Conservation (phyloP, 2,888 invertebrate species). For the Tetramorium bicarinatum region DNA sequence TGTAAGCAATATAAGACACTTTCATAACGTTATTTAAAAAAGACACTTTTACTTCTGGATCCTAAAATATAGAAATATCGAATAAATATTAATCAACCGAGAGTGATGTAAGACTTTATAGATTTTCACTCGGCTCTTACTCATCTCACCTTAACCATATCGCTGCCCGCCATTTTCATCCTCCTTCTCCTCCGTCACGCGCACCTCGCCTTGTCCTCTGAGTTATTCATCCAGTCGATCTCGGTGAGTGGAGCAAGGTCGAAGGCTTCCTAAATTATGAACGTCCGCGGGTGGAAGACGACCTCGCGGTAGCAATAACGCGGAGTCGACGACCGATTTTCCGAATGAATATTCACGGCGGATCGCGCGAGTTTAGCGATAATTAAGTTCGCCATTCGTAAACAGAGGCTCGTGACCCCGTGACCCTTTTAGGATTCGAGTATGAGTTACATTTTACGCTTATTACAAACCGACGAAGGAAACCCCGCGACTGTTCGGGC, state of each 20-base stretch:
- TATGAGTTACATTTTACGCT: constrained; percentile 1
- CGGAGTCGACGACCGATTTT: constrained; percentile 56
- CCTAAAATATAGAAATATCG: neutral
- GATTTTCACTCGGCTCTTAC: neutral
- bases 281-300: constrained; percentile 44
- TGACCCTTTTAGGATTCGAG: constrained; percentile 39
- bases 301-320: constrained; percentile 13
- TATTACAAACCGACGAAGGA: neutral
- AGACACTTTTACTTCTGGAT: constrained; percentile 11
- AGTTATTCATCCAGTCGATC: constrained; percentile 82
- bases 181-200: constrained; percentile 12
- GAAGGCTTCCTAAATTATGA: constrained; percentile 83
- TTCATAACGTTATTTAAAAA: neutral
- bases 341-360: constrained; percentile 44
- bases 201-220: constrained; percentile 34
- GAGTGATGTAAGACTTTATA: neutral
- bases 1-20: neutral
- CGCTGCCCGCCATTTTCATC: constrained; percentile 24
- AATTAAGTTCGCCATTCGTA: constrained; percentile 39
- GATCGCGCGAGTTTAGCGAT: constrained; percentile 23
- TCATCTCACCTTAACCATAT: neutral
- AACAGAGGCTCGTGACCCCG: constrained; percentile 35
- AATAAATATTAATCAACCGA: neutral
- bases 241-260: constrained; percentile 86
- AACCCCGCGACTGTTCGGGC: neutral